A percentile compares a stretch with the other conserved stretches of the same genome.
phyloP scores from a whole-genome alignment of 1,140 invertebrate species.

The Agrilus planipennis region DNA sequence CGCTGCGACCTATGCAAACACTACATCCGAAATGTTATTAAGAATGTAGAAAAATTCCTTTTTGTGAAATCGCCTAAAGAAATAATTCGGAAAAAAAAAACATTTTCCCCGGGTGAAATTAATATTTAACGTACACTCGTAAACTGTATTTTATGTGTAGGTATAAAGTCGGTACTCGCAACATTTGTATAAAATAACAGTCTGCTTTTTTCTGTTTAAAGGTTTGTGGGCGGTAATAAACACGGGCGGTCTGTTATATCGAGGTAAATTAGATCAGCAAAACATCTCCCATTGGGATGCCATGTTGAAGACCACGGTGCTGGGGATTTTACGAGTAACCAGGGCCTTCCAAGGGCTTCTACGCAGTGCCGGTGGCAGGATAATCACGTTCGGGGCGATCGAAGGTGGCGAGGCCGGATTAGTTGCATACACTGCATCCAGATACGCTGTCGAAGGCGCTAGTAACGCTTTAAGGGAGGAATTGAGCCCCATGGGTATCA shows the following conservation, averaged over 20 bases:
- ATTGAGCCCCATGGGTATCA: slow-evolving; percentile 52
- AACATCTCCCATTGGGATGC: slow-evolving; percentile 64
- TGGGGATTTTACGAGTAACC: slow-evolving; percentile 60
- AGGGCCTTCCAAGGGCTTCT: slow-evolving; percentile 60
- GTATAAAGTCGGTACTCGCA: too few relatives aligned
- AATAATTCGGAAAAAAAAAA: too few relatives aligned
- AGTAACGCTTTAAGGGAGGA: slow-evolving; percentile 55
- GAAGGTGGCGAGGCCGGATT: slow-evolving; percentile 22
- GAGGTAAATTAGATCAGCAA: slow-evolving; percentile 56
- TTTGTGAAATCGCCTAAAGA: too few relatives aligned
- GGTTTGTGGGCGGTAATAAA: slow-evolving; percentile 74
- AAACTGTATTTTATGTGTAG: too few relatives aligned
- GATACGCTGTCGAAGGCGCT: slow-evolving; percentile 59
- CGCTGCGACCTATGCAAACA: too few relatives aligned
- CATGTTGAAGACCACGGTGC: slow-evolving; percentile 60
- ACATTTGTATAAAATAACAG: too few relatives aligned
- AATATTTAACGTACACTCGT: too few relatives aligned
- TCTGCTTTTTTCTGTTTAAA: slow-evolving; percentile 35
- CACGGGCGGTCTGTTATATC: slow-evolving; percentile 58
- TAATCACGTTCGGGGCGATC: slow-evolving; percentile 45
- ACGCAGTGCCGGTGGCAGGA: slow-evolving; percentile 43
- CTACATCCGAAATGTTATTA: too few relatives aligned
- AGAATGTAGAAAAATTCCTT: too few relatives aligned
- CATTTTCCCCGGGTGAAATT: too few relatives aligned
- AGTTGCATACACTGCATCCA: slow-evolving; percentile 32